These are phyloP conservation scores for Phalacrocorax pelagicus DNA, from an alignment of 2,113 vertebrate genomes.

Conservation along the genomic window DNA sequence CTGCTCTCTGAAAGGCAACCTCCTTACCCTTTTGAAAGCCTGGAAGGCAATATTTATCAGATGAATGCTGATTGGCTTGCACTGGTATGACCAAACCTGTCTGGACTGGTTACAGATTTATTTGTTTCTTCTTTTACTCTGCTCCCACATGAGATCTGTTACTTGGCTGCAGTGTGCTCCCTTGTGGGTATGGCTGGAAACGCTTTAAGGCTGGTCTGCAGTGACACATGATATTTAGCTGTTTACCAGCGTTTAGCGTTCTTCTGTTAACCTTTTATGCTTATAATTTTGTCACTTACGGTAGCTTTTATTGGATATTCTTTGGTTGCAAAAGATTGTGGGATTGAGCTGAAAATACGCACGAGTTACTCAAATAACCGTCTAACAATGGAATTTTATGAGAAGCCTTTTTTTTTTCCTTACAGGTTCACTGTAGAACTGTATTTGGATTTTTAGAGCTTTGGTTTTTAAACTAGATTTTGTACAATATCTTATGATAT, in stretches of 20 bases:
- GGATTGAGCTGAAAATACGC: not conserved
- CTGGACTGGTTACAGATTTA: slow-evolving; percentile 33
- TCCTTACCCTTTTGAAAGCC: not conserved
- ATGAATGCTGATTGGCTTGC: slow-evolving; percentile 58
- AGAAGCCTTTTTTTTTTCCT: not conserved
- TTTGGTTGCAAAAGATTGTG: not conserved
- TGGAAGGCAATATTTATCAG: slow-evolving; percentile 40
- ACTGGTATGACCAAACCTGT: slow-evolving; percentile 17
- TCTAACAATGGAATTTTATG: not conserved
- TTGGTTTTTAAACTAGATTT: not conserved
- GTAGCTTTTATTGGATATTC: not conserved
- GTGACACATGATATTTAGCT: not conserved
- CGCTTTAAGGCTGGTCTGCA: not conserved
- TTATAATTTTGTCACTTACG: not conserved
- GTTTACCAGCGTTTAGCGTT: not conserved
- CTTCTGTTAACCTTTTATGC: not conserved
- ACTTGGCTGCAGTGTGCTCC: slow-evolving; percentile 67
- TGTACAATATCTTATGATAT: not conserved
- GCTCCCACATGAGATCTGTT: slow-evolving; percentile 26
- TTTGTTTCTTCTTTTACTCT: slow-evolving; percentile 26
- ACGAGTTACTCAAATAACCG: not conserved
- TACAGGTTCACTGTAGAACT: not conserved
- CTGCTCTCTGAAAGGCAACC: not conserved
- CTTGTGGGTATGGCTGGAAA: slow-evolving; percentile 73
- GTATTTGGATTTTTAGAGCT: not conserved